Evolutionary conservation across 2,113 vertebrate species (phyloP).

Genomic region (Saccopteryx bilineata): DNA sequence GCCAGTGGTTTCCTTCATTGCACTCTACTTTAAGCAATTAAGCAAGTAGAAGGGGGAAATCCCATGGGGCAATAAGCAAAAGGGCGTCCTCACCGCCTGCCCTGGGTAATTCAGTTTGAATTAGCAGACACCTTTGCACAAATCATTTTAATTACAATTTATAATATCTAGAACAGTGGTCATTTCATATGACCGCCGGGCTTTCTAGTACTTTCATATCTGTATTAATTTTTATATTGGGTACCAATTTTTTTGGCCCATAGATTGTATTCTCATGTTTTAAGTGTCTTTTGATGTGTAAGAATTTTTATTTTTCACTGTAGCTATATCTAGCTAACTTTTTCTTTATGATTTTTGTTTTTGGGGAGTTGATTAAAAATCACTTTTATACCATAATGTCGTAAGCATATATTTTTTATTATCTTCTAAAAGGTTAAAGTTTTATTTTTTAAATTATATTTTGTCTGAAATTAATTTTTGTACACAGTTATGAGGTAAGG

Average conservation of each 20-base stretch:
- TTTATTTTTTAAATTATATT: slow-evolving; percentile 24
- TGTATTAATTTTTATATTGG: background rate
- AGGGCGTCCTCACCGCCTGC: no score
- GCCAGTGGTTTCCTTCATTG: no score
- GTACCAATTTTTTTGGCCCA: background rate
- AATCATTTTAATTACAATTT: no score
- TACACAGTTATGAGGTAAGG: background rate
- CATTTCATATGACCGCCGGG: no score
- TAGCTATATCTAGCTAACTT: background rate
- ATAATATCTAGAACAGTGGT: no score
- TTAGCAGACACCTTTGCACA: no score
- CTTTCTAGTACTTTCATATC: background rate
- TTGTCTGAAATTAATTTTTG: slow-evolving; percentile 1
- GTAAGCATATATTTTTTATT: background rate
- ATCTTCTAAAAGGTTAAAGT: background rate
- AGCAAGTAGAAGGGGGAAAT: no score
- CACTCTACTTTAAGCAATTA: no score
- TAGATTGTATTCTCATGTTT: background rate
- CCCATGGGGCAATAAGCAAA: no score
- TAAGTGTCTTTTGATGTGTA: background rate
- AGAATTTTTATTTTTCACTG: slow-evolving; percentile 15
- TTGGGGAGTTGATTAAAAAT: background rate
- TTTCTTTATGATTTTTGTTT: slow-evolving; percentile 43
- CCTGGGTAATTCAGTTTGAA: no score
- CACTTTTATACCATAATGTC: background rate